Conservation (phyloP, 2,888 invertebrate genomes). For the Acrobasis consociella region DNA sequence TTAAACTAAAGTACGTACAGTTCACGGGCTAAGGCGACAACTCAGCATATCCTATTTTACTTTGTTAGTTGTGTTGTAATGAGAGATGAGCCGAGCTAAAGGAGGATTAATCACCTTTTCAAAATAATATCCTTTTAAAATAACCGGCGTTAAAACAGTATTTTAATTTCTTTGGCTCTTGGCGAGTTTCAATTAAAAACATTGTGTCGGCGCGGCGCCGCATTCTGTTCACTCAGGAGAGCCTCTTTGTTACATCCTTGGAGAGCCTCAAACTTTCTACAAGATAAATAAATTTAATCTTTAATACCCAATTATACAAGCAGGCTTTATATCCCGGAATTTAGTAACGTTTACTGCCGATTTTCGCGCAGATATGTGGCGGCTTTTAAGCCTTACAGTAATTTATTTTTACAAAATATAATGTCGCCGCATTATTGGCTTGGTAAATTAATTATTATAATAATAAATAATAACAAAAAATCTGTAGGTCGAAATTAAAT, state of each 20-base stretch:
- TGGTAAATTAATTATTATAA: too few relatives aligned
- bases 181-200: slow-evolving; percentile 57
- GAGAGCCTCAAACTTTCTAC: slow-evolving; percentile 64
- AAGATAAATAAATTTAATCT: slow-evolving; percentile 76
- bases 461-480: too few relatives aligned
- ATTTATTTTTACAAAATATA: slow-evolving; percentile 37
- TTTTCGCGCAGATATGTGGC: too few relatives aligned
- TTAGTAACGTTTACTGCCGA: slow-evolving; percentile 56
- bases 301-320: slow-evolving; percentile 69
- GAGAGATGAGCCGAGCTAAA: slow-evolving; percentile 43
- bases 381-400: too few relatives aligned
- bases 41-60: slow-evolving; percentile 19
- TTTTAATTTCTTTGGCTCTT: slow-evolving; percentile 54
- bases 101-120: slow-evolving; percentile 49
- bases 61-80: slow-evolving; percentile 33
- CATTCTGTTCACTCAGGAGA: slow-evolving; percentile 45
- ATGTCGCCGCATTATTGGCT: too few relatives aligned
- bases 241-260: slow-evolving; percentile 61
- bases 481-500: too few relatives aligned
- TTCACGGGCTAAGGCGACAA: not conserved
- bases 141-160: slow-evolving; percentile 50
- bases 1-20: too few relatives aligned
- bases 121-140: slow-evolving; percentile 55
- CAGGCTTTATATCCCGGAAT: slow-evolving; percentile 51
- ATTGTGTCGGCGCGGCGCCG: slow-evolving; percentile 37